Evolutionary conservation across 2,113 vertebrate genomes (phyloP), one percentile per base, ranked within the genome.

Genomic region (Menura novaehollandiae): DNA sequence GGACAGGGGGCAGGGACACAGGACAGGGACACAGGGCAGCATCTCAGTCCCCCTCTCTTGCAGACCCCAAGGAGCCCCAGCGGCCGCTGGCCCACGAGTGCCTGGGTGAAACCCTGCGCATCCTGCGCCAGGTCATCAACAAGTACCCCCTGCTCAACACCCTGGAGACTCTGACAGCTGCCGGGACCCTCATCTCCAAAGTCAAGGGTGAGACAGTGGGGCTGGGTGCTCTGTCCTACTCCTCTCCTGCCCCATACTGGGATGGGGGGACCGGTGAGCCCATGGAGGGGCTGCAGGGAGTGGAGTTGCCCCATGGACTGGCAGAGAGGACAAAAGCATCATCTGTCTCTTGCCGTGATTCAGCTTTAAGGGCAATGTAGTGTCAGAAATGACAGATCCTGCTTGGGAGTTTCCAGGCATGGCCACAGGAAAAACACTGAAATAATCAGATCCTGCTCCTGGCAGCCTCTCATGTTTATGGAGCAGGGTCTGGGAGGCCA

Each of bases 141-240:
- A 99, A 98, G 22, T 99, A 99, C 96, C 99, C 99, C 0, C 98
- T 99, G 94, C 99, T 99, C 80, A 99, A 99, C 98, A 99, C 99
- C 0, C 97, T 99, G 97, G 99, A 99, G 98, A 99, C 98, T 10
- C 98, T 99, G 92, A 99, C 99, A 0, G 99, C 99, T 0, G 99
- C 99, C 0, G 99, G 99, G 28, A 99, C 98, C 41, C 99, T 99
- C 90, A 99, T 99, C 63, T 99, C 98, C 80, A 99, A 98, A 96
- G 98, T 99, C 97, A 99, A 99, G 99, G 99, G 99, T 99, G 83
- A 96, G 97, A 7, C 0, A 1, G 16, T 1, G 59, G 67, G 68
- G 52, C 58, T 51, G 33, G n/a, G 8, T 28, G 52, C 33, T 56
- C 62, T 35, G 13, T 56, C 39, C 35, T 0, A 0, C 80, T 35